phyloP scores from a whole-genome alignment of 2,888 invertebrate species.

The Macrosiphum euphorbiae region DNA sequence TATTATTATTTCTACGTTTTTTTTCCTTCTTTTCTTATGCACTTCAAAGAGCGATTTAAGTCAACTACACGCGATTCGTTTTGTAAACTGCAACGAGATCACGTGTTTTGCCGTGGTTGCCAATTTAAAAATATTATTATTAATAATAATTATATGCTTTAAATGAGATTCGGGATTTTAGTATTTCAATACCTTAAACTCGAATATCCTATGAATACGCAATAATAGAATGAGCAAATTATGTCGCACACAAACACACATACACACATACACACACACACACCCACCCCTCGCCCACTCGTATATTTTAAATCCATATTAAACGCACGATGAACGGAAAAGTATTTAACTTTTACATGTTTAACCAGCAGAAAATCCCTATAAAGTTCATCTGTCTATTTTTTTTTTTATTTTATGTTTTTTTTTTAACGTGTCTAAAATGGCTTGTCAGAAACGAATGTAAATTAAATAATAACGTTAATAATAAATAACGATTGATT shows the following conservation, averaged over 20 bases:
- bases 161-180: neutral
- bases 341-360: slow-evolving; percentile 19
- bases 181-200: neutral
- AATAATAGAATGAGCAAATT: slow-evolving; percentile 15
- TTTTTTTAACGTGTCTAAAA: neutral
- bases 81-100: slow-evolving; percentile 10
- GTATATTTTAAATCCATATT: neutral
- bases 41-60: slow-evolving; percentile 27
- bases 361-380: slow-evolving; percentile 31
- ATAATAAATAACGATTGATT: slow-evolving; percentile 6
- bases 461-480: slow-evolving; percentile 15
- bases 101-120: neutral
- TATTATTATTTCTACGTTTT: neutral
- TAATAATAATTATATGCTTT: slow-evolving; percentile 1
- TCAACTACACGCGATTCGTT: slow-evolving; percentile 21
- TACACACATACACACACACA: too few relatives aligned
- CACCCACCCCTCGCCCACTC: neutral
- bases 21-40: neutral
- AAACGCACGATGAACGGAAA: slow-evolving; percentile 10
- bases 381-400: slow-evolving; percentile 2
- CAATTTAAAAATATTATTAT: slow-evolving; percentile 21
- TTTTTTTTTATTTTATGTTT: neutral
- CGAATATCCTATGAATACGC: neutral
- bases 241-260: neutral
- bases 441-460: neutral